phyloP scores from a whole-genome alignment of 1,140 invertebrate genomes.

The Ridgeia piscesae region DNA sequence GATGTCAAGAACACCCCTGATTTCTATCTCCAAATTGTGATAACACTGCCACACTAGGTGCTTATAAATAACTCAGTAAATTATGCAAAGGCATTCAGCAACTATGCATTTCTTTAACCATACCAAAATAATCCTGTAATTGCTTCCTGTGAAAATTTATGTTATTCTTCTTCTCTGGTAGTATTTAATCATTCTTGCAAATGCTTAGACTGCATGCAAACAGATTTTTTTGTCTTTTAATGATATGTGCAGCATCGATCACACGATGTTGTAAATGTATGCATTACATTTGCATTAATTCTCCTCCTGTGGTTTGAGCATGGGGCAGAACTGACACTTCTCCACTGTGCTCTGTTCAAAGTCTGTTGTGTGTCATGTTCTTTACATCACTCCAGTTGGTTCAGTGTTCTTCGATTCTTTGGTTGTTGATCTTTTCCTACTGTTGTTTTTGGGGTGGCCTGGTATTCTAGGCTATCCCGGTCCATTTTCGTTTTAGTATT shows the following conservation, averaged over 20 bases:
- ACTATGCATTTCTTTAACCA: background rate
- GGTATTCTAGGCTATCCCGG: too few relatives aligned
- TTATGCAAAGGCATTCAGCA: background rate
- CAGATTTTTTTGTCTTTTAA: background rate
- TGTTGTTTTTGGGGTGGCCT: too few relatives aligned
- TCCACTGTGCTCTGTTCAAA: too few relatives aligned
- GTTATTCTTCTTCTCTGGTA: background rate
- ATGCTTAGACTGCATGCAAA: background rate
- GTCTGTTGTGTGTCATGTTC: too few relatives aligned
- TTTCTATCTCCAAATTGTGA: background rate
- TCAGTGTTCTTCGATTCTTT: too few relatives aligned
- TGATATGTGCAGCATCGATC: too few relatives aligned
- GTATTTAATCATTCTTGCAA: background rate
- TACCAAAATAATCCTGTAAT: background rate
- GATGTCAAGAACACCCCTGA: background rate
- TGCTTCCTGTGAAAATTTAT: background rate
- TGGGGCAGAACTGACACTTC: too few relatives aligned
- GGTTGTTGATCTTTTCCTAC: too few relatives aligned
- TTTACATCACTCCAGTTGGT: too few relatives aligned
- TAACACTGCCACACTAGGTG: background rate
- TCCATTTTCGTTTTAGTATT: too few relatives aligned
- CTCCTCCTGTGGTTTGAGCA: too few relatives aligned
- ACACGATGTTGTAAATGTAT: background rate
- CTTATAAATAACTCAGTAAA: background rate
- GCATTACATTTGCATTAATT: too few relatives aligned